These are phyloP conservation scores for Drosophila tani DNA, from an alignment of 1,140 invertebrate genomes.

Conservation along the genomic window DNA sequence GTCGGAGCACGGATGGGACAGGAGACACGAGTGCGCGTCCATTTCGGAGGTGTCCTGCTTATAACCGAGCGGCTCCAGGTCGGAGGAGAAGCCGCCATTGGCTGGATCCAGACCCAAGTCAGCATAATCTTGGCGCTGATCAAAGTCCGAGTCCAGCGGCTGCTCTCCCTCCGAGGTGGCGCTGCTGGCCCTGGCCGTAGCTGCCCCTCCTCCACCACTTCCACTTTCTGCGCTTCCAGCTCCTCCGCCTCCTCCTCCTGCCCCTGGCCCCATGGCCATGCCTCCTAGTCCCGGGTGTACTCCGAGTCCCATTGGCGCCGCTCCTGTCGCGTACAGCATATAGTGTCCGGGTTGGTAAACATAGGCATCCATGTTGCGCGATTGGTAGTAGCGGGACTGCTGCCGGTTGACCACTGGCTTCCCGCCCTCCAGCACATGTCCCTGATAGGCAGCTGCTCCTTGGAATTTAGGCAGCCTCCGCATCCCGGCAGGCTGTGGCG, in stretches of 20 bases:
- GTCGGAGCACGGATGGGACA: slow-evolving; percentile 34
- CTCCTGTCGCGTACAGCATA: slow-evolving; percentile 27
- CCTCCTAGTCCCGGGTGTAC: slow-evolving; percentile 1
- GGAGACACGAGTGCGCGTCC: slow-evolving; percentile 8
- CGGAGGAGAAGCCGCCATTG: slow-evolving; percentile 48
- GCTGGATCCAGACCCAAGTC: slow-evolving; percentile 40
- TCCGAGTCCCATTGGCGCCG: slow-evolving; percentile 3
- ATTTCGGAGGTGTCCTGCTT: slow-evolving; percentile 28
- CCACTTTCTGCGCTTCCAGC: not conserved
- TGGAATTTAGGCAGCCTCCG: slow-evolving; percentile 21
- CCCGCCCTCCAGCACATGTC: not conserved
- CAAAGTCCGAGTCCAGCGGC: slow-evolving; percentile 50
- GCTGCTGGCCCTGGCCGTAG: slow-evolving; percentile 30
- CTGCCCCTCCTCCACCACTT: slow-evolving; percentile 8
- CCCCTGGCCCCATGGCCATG: slow-evolving; percentile 1
- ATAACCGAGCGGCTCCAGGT: slow-evolving; percentile 35
- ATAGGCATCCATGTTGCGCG: slow-evolving; percentile 51
- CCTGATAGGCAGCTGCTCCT: slow-evolving; percentile 14
- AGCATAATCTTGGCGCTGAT: slow-evolving; percentile 38
- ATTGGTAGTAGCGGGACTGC: slow-evolving; percentile 61
- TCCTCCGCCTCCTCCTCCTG: not conserved
- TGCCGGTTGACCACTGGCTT: slow-evolving; percentile 22
- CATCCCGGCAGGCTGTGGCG: not conserved
- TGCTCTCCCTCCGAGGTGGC: slow-evolving; percentile 54
- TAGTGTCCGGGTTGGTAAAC: slow-evolving; percentile 37